Conservation (phyloP, 2,113 vertebrate species). For the Pachycephala philippinensis region DNA sequence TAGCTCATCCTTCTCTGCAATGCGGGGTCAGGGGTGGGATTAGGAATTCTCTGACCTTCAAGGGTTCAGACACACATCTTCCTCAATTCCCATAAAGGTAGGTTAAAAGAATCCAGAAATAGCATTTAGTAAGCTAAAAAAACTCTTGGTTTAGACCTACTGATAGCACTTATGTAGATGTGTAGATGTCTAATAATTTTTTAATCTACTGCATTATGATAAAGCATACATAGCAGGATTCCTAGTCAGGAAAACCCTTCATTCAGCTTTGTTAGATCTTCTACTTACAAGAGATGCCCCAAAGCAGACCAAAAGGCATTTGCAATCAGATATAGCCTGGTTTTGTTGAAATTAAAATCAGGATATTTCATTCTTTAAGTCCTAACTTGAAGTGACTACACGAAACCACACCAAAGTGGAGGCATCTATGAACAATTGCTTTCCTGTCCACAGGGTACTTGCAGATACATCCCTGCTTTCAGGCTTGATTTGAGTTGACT, state of each 20-base stretch:
- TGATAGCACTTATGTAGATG: background rate
- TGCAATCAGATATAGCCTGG: background rate
- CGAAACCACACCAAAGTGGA: background rate
- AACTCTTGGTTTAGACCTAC: background rate
- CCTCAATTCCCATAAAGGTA: background rate
- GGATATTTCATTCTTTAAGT: background rate
- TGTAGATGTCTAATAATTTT: background rate
- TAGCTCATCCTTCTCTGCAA: background rate
- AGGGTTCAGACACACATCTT: background rate
- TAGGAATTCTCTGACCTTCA: background rate
- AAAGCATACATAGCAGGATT: background rate
- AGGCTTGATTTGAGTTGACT: background rate
- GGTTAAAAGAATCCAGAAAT: background rate
- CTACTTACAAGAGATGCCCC: background rate
- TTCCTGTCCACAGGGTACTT: background rate
- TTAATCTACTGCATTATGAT: background rate
- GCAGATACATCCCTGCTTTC: background rate
- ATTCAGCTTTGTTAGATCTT: background rate
- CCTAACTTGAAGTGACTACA: background rate
- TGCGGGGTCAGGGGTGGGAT: accelerated
- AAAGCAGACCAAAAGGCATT: background rate
- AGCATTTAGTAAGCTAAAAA: background rate
- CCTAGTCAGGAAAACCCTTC: background rate
- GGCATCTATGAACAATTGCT: background rate
- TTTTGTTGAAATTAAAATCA: background rate